Evolutionary conservation across 2,113 vertebrate genomes (phyloP).

Genomic region (Nesoenas mayeri): DNA sequence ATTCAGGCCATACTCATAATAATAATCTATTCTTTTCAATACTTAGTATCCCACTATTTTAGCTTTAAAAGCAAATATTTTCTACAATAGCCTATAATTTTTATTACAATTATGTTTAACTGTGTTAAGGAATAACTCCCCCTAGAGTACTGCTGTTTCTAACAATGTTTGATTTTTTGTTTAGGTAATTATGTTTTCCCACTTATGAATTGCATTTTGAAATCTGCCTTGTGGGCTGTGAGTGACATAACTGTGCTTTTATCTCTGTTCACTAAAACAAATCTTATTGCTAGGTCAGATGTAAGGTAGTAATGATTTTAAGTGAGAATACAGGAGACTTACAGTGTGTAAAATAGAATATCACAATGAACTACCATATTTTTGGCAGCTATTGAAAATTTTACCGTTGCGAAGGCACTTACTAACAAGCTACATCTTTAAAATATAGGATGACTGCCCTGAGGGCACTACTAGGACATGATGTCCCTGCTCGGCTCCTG

Average conservation of each 20-base stretch:
- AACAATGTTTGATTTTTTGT: not conserved
- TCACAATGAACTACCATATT: not conserved
- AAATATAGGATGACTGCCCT: not conserved
- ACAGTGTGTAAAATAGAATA: not conserved
- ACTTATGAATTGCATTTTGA: not conserved
- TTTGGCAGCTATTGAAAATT: not conserved
- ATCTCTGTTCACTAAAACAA: not conserved
- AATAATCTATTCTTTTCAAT: not conserved
- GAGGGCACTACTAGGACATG: not conserved
- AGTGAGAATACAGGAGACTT: not conserved
- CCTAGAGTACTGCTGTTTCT: not conserved
- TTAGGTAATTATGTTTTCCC: not conserved
- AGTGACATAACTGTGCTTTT: not conserved
- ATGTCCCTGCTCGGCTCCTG: not conserved
- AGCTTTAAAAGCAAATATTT: not conserved
- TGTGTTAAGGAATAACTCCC: not conserved
- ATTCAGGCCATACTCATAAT: accelerated
- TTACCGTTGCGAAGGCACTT: not conserved
- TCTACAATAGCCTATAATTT: not conserved
- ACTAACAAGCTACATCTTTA: not conserved
- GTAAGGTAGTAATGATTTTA: not conserved
- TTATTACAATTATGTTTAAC: not conserved
- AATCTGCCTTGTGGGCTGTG: not conserved
- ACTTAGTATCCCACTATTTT: not conserved
- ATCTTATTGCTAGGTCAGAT: not conserved